These are phyloP conservation scores for Nasonia oneida DNA, from an alignment of 2,888 invertebrate genomes.

Conservation along the genomic window DNA sequence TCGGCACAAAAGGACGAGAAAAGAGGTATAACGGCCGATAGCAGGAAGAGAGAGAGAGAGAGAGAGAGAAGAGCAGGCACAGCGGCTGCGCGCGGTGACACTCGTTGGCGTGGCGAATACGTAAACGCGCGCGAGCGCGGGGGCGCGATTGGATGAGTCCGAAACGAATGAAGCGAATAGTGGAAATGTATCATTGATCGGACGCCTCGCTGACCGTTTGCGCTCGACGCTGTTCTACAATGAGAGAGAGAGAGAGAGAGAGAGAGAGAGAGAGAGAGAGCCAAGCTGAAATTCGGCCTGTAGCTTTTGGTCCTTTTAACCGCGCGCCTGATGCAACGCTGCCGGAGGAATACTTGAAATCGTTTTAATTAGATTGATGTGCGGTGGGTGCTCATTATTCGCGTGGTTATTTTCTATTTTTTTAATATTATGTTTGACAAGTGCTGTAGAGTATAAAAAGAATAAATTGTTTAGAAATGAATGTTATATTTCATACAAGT, in stretches of 20 bases:
- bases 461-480: neutral
- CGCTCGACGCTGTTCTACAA: constrained; percentile 6
- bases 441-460: neutral
- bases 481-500: neutral
- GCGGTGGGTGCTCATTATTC: neutral
- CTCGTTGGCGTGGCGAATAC: constrained; percentile 15
- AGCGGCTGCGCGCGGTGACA: constrained; percentile 14
- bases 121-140: neutral
- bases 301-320: constrained; percentile 6
- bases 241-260: constrained; percentile 17
- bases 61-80: neutral
- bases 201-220: constrained; percentile 57
- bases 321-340: neutral
- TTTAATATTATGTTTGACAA: neutral
- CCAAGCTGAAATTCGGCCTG: neutral
- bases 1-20: constrained; percentile 7
- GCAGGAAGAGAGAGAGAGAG: neutral
- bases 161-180: constrained; percentile 62
- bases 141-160: constrained; percentile 47
- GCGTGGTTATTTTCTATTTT: neutral
- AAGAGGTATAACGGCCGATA: neutral
- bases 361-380: constrained; percentile 8
- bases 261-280: constrained; percentile 6
- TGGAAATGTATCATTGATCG: constrained; percentile 68
- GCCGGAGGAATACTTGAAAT: neutral